phyloP scores from a whole-genome alignment of 2,113 vertebrate species.

The Cariama cristata region DNA sequence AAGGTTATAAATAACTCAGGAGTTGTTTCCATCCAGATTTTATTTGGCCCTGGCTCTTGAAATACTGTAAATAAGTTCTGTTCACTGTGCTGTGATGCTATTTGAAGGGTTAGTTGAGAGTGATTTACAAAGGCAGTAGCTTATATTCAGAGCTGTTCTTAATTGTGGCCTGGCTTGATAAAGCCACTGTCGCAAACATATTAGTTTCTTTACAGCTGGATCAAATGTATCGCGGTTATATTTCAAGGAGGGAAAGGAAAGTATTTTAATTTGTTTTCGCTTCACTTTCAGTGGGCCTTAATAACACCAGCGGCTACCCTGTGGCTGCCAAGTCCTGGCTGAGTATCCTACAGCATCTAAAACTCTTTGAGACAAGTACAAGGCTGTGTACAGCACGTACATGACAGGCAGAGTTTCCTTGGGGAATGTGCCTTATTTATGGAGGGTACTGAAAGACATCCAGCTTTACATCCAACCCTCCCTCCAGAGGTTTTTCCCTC shows the following conservation, averaged over 20 bases:
- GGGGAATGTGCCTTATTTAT: not conserved
- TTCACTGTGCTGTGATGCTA: slow-evolving; percentile 5
- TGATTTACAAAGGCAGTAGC: slow-evolving; percentile 59
- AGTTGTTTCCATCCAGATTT: slow-evolving; percentile 40
- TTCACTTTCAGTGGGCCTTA: slow-evolving; percentile 44
- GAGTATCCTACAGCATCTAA: slow-evolving; percentile 22
- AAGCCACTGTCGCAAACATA: slow-evolving; percentile 54
- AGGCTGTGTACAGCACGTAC: not conserved
- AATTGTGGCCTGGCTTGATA: slow-evolving; percentile 64
- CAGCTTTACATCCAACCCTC: not conserved
- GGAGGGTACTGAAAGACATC: not conserved
- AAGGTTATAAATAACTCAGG: slow-evolving; percentile 46
- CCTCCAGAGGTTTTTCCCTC: not conserved
- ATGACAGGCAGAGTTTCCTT: not conserved
- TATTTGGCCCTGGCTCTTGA: slow-evolving; percentile 53
- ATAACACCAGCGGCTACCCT: not conserved
- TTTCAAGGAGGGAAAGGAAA: slow-evolving; percentile 67
- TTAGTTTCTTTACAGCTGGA: slow-evolving; percentile 55
- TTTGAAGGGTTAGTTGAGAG: slow-evolving; percentile 14
- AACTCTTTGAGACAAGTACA: not conserved
- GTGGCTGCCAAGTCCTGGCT: slow-evolving; percentile 46
- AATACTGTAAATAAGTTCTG: slow-evolving; percentile 47
- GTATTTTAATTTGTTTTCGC: slow-evolving; percentile 43
- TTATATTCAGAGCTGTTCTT: slow-evolving; percentile 59
- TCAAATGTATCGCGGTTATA: slow-evolving; percentile 46